Base-by-base conservation (phyloP, 2,888 invertebrate genomes). In the Cataglyphis livida region DNA sequence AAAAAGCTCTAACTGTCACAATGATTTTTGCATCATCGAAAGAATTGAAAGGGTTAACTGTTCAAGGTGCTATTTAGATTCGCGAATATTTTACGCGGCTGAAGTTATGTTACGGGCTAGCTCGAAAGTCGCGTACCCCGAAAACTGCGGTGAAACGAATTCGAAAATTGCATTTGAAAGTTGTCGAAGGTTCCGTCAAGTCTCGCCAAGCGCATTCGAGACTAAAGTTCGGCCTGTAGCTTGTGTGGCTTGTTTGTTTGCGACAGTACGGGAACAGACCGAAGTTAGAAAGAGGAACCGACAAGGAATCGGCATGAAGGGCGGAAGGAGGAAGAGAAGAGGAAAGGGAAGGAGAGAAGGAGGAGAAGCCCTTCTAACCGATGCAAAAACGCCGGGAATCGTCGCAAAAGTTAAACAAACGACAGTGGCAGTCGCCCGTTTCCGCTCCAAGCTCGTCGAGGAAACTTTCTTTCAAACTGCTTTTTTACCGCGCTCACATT, bases 121-220 rank as follows among this genome's bases (percentile, higher is more conserved):
- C 25, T 9, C 41, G 18, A 57, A 64, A 73, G 61, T 54, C 66
- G 12, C 38, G 57, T 64, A 41, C 15, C 32, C 41, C 15, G 59
- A 78, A 68, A 68, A 78, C 68, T 35, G 68, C 12, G 32, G 41
- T 59, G n/a, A 78, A 59, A 59, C 78, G 59, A 81, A 86, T 64
- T 84, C 62, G 85, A 90, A 89, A 90, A 91, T 91, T 90, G 91
- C 88, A 90, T 91, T 90, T 90, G 89, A 90, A 91, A 90, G 90
- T 91, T 91, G 88, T 74, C 86, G 82, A 87, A 84, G 85, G 82
- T 89, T 90, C 86, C 83, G 85, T 85, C 82, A 89, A 89, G 88
- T 91, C 88, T 87, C 78, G 85, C 76, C 73, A 88, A 91, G 89
- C 88, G 89, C 89, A 90, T 89, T 85, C 82, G 84, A 85, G 85